These are phyloP conservation scores for Acleris laterana DNA, from an alignment of 2,888 invertebrate species.

Conservation along the genomic window DNA sequence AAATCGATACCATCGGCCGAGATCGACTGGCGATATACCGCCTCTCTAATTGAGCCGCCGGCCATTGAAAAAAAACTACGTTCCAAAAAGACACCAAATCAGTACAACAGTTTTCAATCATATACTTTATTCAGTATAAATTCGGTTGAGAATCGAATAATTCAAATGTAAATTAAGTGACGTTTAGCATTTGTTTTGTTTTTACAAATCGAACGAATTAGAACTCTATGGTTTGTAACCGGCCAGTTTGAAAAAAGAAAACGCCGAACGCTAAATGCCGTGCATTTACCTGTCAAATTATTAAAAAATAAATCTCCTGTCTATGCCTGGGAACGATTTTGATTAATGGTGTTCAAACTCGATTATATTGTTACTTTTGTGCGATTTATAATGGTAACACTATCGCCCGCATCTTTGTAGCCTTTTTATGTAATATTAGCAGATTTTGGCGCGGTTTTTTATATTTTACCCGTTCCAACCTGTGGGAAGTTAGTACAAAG, in stretches of 20 bases:
- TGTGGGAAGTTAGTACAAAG: conserved; percentile 54
- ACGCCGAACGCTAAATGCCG: conserved; percentile 77
- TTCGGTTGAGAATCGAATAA: neutral
- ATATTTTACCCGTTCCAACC: conserved; percentile 73
- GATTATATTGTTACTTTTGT: conserved; percentile 72
- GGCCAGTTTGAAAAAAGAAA: conserved; percentile 52
- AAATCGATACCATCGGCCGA: conserved; percentile 78
- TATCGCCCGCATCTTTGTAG: conserved; percentile 61
- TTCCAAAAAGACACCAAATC: conserved; percentile 5
- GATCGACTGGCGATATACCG: conserved; percentile 75
- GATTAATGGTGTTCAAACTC: conserved; percentile 75
- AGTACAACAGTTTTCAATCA: neutral
- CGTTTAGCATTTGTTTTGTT: conserved; percentile 9
- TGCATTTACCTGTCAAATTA: conserved; percentile 82
- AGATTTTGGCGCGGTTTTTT: conserved; percentile 44
- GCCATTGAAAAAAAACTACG: conserved; percentile 61
- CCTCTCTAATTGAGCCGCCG: conserved; percentile 82
- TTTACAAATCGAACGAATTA: conserved; percentile 3
- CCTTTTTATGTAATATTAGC: conserved; percentile 58
- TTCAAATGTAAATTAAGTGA: neutral
- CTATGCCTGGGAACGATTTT: conserved; percentile 75
- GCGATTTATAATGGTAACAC: conserved; percentile 51
- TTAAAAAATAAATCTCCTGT: conserved; percentile 74
- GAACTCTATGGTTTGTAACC: conserved; percentile 21
- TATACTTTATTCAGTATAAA: neutral